Evolutionary conservation across 2,888 invertebrate species (phyloP).

Genomic region (Trichopoda pennipes): DNA sequence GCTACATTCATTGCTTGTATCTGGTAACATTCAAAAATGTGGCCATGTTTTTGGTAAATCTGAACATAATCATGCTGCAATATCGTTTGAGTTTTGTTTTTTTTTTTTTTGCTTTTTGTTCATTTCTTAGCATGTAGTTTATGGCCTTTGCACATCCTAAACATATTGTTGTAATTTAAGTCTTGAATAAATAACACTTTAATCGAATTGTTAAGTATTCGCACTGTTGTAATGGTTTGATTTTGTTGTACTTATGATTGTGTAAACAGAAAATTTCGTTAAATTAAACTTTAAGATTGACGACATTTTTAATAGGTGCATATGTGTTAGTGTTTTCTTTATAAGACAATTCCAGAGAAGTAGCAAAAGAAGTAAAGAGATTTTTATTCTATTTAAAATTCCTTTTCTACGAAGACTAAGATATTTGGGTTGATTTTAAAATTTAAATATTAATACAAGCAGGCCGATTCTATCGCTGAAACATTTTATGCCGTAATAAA

Average conservation of each 20-base stretch:
- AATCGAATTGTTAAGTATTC: conserved; percentile 59
- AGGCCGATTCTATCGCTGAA: too few relatives aligned
- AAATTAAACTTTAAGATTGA: conserved; percentile 27
- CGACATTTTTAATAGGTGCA: conserved; percentile 47
- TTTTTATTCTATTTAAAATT: too few relatives aligned
- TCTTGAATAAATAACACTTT: conserved; percentile 61
- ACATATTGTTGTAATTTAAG: conserved; percentile 50
- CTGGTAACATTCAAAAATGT: conserved; percentile 30
- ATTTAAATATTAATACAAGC: too few relatives aligned
- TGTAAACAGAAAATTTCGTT: conserved; percentile 30
- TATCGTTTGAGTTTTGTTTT: conserved; percentile 10
- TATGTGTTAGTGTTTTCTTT: conserved; percentile 1
- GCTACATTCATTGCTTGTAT: not conserved
- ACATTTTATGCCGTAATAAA: too few relatives aligned
- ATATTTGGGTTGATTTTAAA: too few relatives aligned
- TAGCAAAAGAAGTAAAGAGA: not conserved
- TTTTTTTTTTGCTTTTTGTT: conserved; percentile 1
- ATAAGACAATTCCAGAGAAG: not conserved
- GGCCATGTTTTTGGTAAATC: conserved; percentile 44
- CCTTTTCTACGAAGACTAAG: too few relatives aligned
- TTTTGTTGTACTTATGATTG: conserved; percentile 29
- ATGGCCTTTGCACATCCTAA: not conserved
- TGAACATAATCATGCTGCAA: conserved; percentile 49
- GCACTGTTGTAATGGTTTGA: conserved; percentile 41
- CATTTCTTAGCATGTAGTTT: not conserved